Base-by-base conservation (phyloP, 2,888 invertebrate species). In the Himalopsyche japonica region DNA sequence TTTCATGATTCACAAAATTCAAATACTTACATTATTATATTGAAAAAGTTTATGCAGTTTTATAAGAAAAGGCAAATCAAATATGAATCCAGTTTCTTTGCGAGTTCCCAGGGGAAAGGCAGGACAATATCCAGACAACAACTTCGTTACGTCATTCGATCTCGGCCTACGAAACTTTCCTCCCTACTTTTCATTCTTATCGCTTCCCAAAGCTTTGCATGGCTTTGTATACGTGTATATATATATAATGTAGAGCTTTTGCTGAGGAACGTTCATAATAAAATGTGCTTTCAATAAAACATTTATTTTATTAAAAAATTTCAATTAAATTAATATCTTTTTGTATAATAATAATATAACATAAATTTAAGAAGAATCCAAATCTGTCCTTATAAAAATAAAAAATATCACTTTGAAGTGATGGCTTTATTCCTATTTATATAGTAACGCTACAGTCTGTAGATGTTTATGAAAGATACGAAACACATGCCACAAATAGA, bases 81-180 rank as follows among this genome's bases (percentile, higher is more conserved):
- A 57, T 20, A 20, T 57, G 20, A 57, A 57, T 57, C 57, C 57
- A n/a, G 57, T 57, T 57, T 57, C 57, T 57, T 57, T 57, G 20
- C 7, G 20, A 57, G 57, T 57, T 57, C 79, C 83, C 83, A 30
- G 47, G 70, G 76, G 83, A 80, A 64, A 37, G 20, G 20, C 15
- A 37, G 80, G 64, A 83, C 83, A 83, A 83, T 83, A 83, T 83
- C 83, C 83, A 27, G 79, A 80, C 80, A 83, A 83, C 49, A 83
- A 83, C 43, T 80, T 83, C 83, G 80, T 83, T 83, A 83, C 18
- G 37, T 47, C 70, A 47, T 24, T 57, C 57, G 57, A 57, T 57
- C 24, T 57, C n/a, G 57, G 57, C 57, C 57, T n/a, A 57, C 20
- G 57, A 57, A 57, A 57, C 20, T 57, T 57, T 57, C 24, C 6